These are phyloP conservation scores for Tachina lurida DNA, from an alignment of 2,888 invertebrate species.

Conservation along the genomic window DNA sequence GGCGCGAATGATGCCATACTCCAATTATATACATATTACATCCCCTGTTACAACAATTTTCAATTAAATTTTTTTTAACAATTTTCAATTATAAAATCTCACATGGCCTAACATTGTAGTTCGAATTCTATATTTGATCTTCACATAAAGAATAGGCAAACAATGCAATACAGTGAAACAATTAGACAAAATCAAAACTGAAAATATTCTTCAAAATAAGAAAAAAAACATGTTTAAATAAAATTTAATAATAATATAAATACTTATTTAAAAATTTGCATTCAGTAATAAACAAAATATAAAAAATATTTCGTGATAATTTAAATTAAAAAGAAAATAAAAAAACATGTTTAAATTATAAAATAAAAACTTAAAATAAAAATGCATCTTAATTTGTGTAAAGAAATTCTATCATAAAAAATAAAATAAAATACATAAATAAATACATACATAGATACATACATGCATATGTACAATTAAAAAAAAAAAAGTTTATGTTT, in stretches of 20 bases:
- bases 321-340: slow-evolving; percentile 39
- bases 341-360: slow-evolving; percentile 61
- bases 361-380: slow-evolving; percentile 37
- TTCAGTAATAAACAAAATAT: slow-evolving; percentile 33
- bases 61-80: background rate
- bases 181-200: slow-evolving; percentile 16
- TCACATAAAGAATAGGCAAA: background rate
- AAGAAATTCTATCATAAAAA: slow-evolving; percentile 34
- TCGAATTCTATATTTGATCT: slow-evolving; percentile 19
- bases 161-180: background rate
- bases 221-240: slow-evolving; percentile 47
- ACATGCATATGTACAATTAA: slow-evolving; percentile 7
- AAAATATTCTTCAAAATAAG: slow-evolving; percentile 22
- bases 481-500: background rate
- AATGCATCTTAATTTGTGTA: slow-evolving; percentile 50
- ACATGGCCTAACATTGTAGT: background rate
- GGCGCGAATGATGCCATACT: no score
- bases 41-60: no score
- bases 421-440: slow-evolving; percentile 35
- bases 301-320: slow-evolving; percentile 53
- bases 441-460: slow-evolving; percentile 40
- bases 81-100: no score
- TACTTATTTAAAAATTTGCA: slow-evolving; percentile 17
- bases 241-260: slow-evolving; percentile 23
- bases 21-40: no score